phyloP scores from a whole-genome alignment of 2,113 vertebrate species.

The Andinoacara biseriatus region DNA sequence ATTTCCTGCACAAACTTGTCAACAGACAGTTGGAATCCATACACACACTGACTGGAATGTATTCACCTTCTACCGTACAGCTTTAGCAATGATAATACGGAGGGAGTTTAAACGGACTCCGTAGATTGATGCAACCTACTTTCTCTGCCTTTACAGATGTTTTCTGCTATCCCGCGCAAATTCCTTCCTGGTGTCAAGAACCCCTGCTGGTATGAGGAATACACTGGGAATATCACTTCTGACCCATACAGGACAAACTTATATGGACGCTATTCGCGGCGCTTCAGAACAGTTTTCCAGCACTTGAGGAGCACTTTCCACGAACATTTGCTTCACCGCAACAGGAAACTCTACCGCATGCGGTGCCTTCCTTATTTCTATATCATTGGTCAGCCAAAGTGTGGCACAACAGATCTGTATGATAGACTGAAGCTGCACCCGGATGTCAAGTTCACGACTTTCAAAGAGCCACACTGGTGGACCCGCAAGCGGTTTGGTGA shows the following conservation, averaged over 20 bases:
- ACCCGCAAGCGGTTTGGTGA: conserved; percentile 95
- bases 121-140: conserved; percentile 5
- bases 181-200: conserved; percentile 90
- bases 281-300: conserved; percentile 89
- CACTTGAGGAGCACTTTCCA: conserved; percentile 88
- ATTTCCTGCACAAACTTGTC: background rate
- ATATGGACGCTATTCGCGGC: conserved; percentile 89
- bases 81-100: background rate
- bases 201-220: conserved; percentile 95
- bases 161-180: conserved; percentile 88
- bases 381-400: conserved; percentile 97
- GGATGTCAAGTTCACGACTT: conserved; percentile 89
- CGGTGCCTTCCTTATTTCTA: conserved; percentile 96
- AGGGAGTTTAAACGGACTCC: background rate
- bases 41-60: background rate
- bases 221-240: conserved; percentile 81
- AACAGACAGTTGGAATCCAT: background rate
- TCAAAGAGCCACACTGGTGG: conserved; percentile 99
- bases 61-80: background rate
- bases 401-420: conserved; percentile 95
- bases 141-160: conserved; percentile 85
- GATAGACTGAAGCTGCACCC: conserved; percentile 91
- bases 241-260: conserved; percentile 91
- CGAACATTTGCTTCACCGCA: conserved; percentile 84
- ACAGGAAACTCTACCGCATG: conserved; percentile 84